Evolutionary conservation across 2,888 invertebrate genomes (phyloP), one percentile per base, ranked within the genome.

Genomic region (Thecophora atra): DNA sequence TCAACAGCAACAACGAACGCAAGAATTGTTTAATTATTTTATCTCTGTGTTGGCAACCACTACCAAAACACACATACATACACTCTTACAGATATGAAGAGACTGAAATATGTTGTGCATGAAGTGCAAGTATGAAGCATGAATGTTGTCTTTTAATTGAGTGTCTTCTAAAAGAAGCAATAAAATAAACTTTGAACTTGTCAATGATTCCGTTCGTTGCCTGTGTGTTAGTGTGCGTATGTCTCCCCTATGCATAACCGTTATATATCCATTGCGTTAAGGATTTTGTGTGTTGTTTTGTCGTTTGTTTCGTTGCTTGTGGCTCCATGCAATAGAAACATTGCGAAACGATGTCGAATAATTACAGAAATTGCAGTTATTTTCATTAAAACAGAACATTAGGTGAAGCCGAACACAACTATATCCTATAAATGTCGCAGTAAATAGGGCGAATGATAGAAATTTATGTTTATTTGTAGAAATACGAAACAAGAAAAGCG

Each of bases 241-340:
- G 37, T 11, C 11, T 37, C 37, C 11, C 6, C 11, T 37, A 37
- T 1, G 11, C 11, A 11, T 37, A 37, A 37, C 37, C 6, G 1
- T 37, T 37, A 37, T 37, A 37, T 37, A 37, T 37, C 11, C 11
- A 37, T 37, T 37, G 37, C 37, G 11, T 26, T 21, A 26, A 11
- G 24, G 42, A 30, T 15, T 1, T 62, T 17, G 37, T n/a, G 60
- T n/a, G 28, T 1, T 62, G 17, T 1, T 19, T 62, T 30, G 19
- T 30, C n/a, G 17, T 26, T 47, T 13, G 47, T 47, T 24, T 24
- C 65, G 65, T 17, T 51, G n/a, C 51, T 52, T 52, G 28, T 66
- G 26, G 28, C 30, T 21, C 30, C 13, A 66, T 66, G 65, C 51
- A 66, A 66, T 28, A 30, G 28, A 66, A 66, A 66, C 65, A 66